Percentiles rank a stretch among this genome's conserved stretches.
Conservation (phyloP, 2,797 vertebrate species). For the Eremophila alpestris region DNA sequence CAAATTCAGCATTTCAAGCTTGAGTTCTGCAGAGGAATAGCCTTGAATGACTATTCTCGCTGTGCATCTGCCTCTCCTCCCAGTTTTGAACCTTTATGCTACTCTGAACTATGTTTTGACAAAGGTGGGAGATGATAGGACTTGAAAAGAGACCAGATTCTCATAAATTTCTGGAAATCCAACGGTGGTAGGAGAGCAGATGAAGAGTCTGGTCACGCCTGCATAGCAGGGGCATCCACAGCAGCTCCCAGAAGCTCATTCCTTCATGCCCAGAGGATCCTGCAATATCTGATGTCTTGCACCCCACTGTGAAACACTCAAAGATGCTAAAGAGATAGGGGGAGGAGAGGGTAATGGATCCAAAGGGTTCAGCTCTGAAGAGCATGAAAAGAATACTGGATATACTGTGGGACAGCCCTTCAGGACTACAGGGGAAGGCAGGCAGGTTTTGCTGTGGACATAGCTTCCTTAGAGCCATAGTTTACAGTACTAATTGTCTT, state of each 20-base stretch:
- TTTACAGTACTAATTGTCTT: not conserved
- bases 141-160: not conserved
- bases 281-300: not conserved
- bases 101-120: not conserved
- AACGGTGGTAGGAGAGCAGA: not conserved
- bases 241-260: not conserved
- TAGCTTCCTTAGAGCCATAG: not conserved
- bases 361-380: not conserved
- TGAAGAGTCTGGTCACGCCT: not conserved
- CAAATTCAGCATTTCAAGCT: slow-evolving; percentile 33
- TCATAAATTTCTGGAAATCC: not conserved
- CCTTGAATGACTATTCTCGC: not conserved
- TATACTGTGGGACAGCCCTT: not conserved
- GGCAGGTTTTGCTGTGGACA: not conserved
- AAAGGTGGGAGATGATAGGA: not conserved
- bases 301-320: not conserved
- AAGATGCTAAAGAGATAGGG: not conserved
- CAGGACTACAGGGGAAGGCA: not conserved
- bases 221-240: not conserved
- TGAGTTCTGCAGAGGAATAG: not conserved
- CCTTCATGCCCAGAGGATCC: not conserved
- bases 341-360: not conserved
- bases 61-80: not conserved
- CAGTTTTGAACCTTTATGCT: not conserved
- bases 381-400: not conserved